Evolutionary conservation across 2,888 invertebrate genomes (phyloP).

Genomic region (Ophion ellenae): DNA sequence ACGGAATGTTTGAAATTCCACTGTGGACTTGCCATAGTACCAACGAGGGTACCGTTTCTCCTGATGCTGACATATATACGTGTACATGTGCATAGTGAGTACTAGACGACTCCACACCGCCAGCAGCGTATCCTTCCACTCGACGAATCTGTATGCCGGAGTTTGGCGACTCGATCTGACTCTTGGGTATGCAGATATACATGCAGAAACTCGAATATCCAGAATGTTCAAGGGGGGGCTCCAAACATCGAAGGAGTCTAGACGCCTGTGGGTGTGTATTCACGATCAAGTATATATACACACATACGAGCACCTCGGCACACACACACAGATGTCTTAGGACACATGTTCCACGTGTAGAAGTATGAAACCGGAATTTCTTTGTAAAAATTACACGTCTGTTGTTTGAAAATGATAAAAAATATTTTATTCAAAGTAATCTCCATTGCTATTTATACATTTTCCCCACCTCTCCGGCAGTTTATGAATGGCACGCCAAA

Average conservation of each 20-base stretch:
- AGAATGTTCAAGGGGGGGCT: constrained; percentile 54
- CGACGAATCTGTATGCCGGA: constrained; percentile 60
- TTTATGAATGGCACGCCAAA: no score
- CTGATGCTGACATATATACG: neutral
- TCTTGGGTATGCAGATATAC: constrained; percentile 60
- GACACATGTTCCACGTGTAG: neutral
- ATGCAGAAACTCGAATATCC: constrained; percentile 57
- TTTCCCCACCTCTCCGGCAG: no score
- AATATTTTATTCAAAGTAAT: no score
- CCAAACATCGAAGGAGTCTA: constrained; percentile 63
- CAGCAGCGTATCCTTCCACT: constrained; percentile 35
- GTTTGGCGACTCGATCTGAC: constrained; percentile 43
- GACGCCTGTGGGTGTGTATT: constrained; percentile 49
- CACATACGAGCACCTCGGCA: neutral
- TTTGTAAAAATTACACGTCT: no score
- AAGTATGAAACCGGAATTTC: no score
- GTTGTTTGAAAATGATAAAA: no score
- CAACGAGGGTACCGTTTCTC: neutral
- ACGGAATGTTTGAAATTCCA: neutral
- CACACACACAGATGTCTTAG: constrained; percentile 1
- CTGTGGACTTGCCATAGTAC: neutral
- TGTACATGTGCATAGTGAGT: constrained; percentile 1
- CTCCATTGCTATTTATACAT: no score
- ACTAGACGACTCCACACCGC: constrained; percentile 14
- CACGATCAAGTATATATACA: constrained; percentile 28